phyloP scores from a whole-genome alignment of 2,113 vertebrate genomes.

The Urocynchramus pylzowi region DNA sequence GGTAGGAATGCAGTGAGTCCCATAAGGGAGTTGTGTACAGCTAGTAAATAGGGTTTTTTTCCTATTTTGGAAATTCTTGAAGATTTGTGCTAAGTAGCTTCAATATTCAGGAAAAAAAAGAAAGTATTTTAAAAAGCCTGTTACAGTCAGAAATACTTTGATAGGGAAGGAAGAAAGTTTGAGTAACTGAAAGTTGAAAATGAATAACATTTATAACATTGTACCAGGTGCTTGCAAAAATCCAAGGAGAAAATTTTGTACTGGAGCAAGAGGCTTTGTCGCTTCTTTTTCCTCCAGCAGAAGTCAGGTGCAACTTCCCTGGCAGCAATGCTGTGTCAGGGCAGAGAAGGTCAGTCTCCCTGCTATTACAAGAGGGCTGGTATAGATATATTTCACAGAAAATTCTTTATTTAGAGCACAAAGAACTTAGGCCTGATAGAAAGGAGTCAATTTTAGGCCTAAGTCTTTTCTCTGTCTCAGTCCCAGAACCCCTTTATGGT shows the following conservation, averaged over 20 bases:
- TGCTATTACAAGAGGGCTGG: neutral
- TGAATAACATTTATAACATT: neutral
- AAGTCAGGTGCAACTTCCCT: neutral
- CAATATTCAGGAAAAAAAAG: neutral
- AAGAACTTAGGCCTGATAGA: neutral
- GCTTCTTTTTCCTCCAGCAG: neutral
- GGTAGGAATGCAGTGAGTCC: constrained; percentile 36
- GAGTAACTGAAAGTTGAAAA: too few species aligned
- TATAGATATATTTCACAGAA: neutral
- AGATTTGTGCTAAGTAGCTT: neutral
- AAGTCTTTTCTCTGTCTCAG: neutral
- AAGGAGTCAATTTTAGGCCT: neutral
- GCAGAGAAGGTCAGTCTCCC: neutral
- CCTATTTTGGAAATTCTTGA: constrained; percentile 57
- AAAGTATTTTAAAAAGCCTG: neutral
- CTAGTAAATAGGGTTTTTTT: neutral
- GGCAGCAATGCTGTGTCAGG: neutral
- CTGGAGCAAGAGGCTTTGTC: neutral
- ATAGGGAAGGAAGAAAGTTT: neutral
- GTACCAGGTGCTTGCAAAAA: neutral
- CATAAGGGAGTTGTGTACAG: constrained; percentile 28
- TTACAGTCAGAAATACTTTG: neutral
- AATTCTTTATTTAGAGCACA: neutral
- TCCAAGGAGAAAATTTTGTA: neutral
- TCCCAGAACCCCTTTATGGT: neutral